Percentiles rank a stretch among this genome's conserved stretches.
Evolutionary conservation across 1,140 invertebrate genomes (phyloP).

Genomic region (Drosophila erecta): DNA sequence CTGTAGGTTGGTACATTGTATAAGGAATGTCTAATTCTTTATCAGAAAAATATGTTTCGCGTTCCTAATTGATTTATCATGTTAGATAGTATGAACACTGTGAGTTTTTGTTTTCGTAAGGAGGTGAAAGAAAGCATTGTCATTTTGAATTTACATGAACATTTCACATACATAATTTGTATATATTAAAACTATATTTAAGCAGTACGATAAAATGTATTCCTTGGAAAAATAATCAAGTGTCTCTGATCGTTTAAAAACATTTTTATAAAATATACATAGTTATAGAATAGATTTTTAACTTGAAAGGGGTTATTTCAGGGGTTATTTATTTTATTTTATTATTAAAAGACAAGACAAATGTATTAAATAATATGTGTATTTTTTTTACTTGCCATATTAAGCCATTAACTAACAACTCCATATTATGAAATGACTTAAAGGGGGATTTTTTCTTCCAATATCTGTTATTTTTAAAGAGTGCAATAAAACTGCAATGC

Average conservation of each 20-base stretch:
- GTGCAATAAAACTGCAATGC: constrained; percentile 27
- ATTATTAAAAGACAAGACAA: too few species aligned
- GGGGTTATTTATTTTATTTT: too few species aligned
- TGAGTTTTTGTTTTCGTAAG: neutral
- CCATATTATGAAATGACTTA: constrained; percentile 13
- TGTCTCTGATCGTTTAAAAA: too few species aligned
- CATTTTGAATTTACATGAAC: too few species aligned
- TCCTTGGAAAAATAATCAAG: too few species aligned
- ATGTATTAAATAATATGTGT: too few species aligned
- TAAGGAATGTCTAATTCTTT: constrained; percentile 21
- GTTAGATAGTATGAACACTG: neutral
- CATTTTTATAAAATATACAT: too few species aligned
- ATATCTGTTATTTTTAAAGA: constrained; percentile 6
- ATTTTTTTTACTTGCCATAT: neutral
- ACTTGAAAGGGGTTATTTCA: too few species aligned
- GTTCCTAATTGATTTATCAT: constrained; percentile 22
- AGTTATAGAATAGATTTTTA: too few species aligned
- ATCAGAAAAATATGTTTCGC: neutral
- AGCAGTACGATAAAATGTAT: too few species aligned
- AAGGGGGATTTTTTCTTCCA: constrained; percentile 16
- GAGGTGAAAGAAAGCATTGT: neutral
- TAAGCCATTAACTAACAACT: neutral
- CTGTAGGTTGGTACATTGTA: neutral
- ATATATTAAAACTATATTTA: too few species aligned
- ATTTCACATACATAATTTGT: too few species aligned